Conservation (phyloP, 2,113 vertebrate species). For the Pseudorectes ferrugineus region DNA sequence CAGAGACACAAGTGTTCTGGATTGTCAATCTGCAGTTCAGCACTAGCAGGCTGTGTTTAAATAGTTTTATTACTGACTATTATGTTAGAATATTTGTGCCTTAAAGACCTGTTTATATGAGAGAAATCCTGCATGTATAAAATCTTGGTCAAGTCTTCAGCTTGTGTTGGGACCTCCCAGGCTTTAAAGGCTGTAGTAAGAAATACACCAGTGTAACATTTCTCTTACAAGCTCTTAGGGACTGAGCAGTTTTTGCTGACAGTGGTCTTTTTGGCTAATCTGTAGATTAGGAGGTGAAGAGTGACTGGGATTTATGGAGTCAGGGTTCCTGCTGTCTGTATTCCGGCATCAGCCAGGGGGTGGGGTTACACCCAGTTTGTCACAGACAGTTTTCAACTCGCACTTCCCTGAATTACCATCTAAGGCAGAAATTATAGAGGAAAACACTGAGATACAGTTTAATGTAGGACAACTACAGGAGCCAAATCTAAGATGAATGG, state of each 20-base stretch:
- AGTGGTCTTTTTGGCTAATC: constrained; percentile 5
- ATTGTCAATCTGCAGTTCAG: neutral
- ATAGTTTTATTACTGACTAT: neutral
- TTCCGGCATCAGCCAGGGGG: constrained; percentile 43
- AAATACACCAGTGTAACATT: neutral
- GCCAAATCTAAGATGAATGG: neutral
- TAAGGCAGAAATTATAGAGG: neutral
- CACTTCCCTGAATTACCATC: neutral
- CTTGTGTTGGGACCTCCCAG: neutral
- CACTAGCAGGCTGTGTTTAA: neutral
- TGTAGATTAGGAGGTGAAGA: constrained; percentile 1
- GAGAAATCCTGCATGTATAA: neutral
- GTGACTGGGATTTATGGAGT: neutral
- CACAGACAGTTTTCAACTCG: neutral
- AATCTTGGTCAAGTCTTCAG: neutral
- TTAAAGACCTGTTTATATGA: neutral
- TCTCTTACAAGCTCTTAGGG: neutral
- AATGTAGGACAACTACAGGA: neutral
- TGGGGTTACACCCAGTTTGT: constrained; percentile 34
- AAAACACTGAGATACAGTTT: neutral
- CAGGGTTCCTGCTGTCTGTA: neutral
- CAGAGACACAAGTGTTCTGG: neutral
- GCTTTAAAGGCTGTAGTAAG: neutral
- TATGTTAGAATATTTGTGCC: neutral
- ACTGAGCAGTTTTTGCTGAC: neutral